phyloP scores from a whole-genome alignment of 2,888 invertebrate species.

The Tupiocoris notatus region DNA sequence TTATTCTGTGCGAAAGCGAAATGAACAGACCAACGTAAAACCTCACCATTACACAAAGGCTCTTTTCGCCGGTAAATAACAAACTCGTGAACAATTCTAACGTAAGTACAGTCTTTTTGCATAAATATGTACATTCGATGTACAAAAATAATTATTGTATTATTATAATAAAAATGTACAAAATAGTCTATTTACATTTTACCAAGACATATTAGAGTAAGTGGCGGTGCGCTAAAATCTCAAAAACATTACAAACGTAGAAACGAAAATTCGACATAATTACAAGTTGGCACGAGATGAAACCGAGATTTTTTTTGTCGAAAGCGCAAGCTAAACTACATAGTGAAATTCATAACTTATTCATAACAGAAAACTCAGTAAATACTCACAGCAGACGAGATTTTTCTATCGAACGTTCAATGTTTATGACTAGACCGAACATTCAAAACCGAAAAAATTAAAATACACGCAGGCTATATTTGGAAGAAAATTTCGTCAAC shows the following conservation, averaged over 20 bases:
- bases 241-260: no score
- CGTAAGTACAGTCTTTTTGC: conserved; percentile 47
- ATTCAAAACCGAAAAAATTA: conserved; percentile 11
- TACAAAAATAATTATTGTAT: conserved; percentile 38
- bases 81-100: background rate
- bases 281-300: no score
- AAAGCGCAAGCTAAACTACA: no score
- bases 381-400: no score
- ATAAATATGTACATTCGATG: conserved; percentile 31
- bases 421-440: conserved; percentile 34
- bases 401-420: conserved; percentile 25
- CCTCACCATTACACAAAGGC: background rate
- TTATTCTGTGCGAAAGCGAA: background rate
- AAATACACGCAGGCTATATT: background rate
- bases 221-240: background rate
- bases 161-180: conserved; percentile 15
- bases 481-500: no score
- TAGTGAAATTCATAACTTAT: no score
- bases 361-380: no score
- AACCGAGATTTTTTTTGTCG: no score
- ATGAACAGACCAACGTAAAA: background rate
- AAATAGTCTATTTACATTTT: conserved; percentile 20
- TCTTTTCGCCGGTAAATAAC: background rate
- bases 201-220: background rate
- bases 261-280: no score